Percentiles rank a stretch among this genome's conserved stretches.
Evolutionary conservation across 2,113 vertebrate genomes (phyloP).

Genomic region (Cynocephalus volans): DNA sequence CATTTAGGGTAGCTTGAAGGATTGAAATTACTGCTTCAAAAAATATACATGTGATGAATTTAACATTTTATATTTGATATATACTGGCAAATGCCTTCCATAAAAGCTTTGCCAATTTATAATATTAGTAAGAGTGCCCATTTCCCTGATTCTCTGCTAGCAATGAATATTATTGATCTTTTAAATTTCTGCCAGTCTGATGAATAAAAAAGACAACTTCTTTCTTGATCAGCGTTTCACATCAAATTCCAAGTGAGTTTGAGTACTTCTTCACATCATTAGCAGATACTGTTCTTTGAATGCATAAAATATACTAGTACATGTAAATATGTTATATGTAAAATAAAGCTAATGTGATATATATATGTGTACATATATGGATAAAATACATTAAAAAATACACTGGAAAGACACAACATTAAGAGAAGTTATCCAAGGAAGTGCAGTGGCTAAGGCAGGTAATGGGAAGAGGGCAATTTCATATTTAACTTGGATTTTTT

Average conservation of each 20-base stretch:
- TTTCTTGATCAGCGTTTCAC: not conserved
- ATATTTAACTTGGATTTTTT: not conserved
- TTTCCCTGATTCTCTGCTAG: not conserved
- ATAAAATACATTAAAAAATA: not conserved
- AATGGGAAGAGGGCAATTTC: not conserved
- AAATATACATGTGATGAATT: not conserved
- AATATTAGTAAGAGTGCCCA: not conserved
- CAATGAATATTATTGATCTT: not conserved
- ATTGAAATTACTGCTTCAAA: not conserved
- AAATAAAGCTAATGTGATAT: not conserved
- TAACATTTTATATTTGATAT: not conserved
- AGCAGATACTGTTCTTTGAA: not conserved
- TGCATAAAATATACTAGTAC: not conserved
- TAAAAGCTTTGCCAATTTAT: not conserved
- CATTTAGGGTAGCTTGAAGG: not conserved
- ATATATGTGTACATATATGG: not conserved
- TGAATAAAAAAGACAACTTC: not conserved
- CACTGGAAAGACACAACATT: not conserved
- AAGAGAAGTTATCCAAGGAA: not conserved
- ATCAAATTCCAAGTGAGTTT: not conserved
- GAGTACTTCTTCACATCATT: not conserved
- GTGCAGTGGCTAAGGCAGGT: not conserved
- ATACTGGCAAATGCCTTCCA: not conserved
- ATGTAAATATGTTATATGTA: not conserved
- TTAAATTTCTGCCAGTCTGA: not conserved